Base-by-base conservation (phyloP, 2,113 vertebrate species). In the Lophius piscatorius region DNA sequence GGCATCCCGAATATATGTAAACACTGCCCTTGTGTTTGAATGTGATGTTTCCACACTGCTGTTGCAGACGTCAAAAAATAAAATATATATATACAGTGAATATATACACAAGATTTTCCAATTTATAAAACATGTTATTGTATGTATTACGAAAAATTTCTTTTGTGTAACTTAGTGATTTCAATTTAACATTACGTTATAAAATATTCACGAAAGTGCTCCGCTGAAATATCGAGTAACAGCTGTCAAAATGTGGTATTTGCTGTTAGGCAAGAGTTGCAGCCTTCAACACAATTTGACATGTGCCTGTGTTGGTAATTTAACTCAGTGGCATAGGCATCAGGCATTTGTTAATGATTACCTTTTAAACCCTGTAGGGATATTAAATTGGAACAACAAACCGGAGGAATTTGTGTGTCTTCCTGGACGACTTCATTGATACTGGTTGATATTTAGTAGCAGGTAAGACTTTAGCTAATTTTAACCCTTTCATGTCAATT, bases 171-270 rank as follows among this genome's bases (percentile, higher is more conserved):
- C 3, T 9, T 10, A 31, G 6, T 31, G 11, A 10, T 9, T 31
- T 7, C 9, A 6, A 40, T 39, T 34, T 28, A 1, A 21, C 22
- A 1, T 4, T 42, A 39, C 9, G 1, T 16, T 22, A 51, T 39
- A 12, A 13, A 23, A 0, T 18, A n/a, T n/a, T 1, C 2, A 18
- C 8, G 87, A 89, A 91, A 76, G 63, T 89, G 84, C 74, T 52
- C 1, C 0, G 2, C 3, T 10, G 49, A 67, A 88, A 55, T 38
- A 13, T 14, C 9, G 18, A 3, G 1, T 17, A 24, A 28, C 10
- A 39, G n/a, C 23, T 49, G 52, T 69, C 38, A 57, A 17, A 29
- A 20, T 46, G 56, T 52, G 20, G 54, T 47, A 66, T 23, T 6
- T 17, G 45, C 2, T 3, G 12, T 28, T 21, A 21, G 49, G 26